Conservation (phyloP, 1,140 invertebrate genomes). For the Chlorops oryzae region DNA sequence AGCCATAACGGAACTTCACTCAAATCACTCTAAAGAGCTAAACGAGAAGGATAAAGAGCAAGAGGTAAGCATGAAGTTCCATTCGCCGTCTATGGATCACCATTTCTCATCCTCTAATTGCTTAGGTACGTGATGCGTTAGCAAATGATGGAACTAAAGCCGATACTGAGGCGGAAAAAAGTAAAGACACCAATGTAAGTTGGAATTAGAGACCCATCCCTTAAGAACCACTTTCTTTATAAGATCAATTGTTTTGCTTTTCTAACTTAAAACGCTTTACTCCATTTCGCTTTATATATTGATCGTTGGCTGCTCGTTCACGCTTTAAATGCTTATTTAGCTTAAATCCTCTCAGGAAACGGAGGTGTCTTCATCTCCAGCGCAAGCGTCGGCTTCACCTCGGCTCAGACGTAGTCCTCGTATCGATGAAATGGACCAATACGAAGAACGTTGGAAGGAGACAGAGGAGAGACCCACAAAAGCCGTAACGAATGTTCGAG, state of each 20-base stretch:
- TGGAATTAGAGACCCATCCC: too few species aligned
- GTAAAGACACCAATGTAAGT: too few species aligned
- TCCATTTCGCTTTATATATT: too few species aligned
- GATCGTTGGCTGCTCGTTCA: slow-evolving; percentile 9
- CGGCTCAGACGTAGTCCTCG: slow-evolving; percentile 33
- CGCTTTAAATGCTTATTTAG: slow-evolving; percentile 19
- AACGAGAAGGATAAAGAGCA: neutral
- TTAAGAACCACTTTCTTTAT: too few species aligned
- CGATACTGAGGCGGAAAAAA: too few species aligned
- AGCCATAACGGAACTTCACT: slow-evolving; percentile 26
- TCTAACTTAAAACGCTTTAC: too few species aligned
- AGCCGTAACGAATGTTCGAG: neutral
- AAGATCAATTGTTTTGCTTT: too few species aligned
- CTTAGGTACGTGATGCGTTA: too few species aligned
- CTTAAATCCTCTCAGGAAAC: slow-evolving; percentile 31
- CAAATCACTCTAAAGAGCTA: too few species aligned
- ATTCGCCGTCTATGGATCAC: too few species aligned
- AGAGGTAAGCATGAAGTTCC: slow-evolving; percentile 13
- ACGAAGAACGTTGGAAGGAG: slow-evolving; percentile 36
- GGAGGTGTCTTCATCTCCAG: slow-evolving; percentile 15
- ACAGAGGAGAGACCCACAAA: neutral
- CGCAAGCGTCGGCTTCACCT: slow-evolving; percentile 18
- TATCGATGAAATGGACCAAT: slow-evolving; percentile 41
- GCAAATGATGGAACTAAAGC: too few species aligned
- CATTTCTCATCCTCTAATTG: too few species aligned